Base-by-base conservation (phyloP, 2,888 invertebrate species). In the Hirtodrosophila alboralis region DNA sequence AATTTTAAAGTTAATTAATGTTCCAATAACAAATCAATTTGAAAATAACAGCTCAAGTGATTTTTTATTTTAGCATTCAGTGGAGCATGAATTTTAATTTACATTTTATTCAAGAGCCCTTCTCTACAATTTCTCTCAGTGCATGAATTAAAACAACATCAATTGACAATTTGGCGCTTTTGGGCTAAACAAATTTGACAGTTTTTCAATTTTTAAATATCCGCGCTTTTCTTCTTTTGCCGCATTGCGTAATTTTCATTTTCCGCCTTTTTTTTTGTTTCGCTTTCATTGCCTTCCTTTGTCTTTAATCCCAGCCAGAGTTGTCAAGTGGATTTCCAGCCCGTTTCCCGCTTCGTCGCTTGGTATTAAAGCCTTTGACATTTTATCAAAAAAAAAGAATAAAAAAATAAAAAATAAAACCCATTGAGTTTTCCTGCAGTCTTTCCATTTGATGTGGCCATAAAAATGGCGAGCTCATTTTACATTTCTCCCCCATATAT, bases 371-470 rank as follows among this genome's bases (percentile, higher is more conserved):
- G 77, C 60, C 70, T 77, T 84, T 86, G 86, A 83, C 83, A 83
- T 86, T 76, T 76, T 85, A 86, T 84, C 68, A 74, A 65, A 74
- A 45, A 34, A 3, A 56, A 40, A n/a, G n/a, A n/a, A n/a, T n/a
- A n/a, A n/a, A 33, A 31, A n/a, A 56, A 51, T 51, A 44, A n/a
- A 33, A 31, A 13, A 53, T 48, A 30, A 70, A 74, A 67, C 44
- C 65, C 36, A 83, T 83, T 70, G 71, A 70, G 63, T 38, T 74
- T 58, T 45, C 49, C 30, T 16, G 7, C 3, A 23, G 23, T 45
- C 34, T 75, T 77, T 75, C 48, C 63, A 77, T 88, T 87, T 85
- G 74, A 88, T 88, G 80, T 83, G 73, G 36, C 48, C 63, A 75
- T 75, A 63, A 81, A 79, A 84, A 65, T 74, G 64, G 75, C 81